These are phyloP conservation scores for Nycticorax nycticorax DNA, from an alignment of 2,113 vertebrate genomes.

Conservation along the genomic window DNA sequence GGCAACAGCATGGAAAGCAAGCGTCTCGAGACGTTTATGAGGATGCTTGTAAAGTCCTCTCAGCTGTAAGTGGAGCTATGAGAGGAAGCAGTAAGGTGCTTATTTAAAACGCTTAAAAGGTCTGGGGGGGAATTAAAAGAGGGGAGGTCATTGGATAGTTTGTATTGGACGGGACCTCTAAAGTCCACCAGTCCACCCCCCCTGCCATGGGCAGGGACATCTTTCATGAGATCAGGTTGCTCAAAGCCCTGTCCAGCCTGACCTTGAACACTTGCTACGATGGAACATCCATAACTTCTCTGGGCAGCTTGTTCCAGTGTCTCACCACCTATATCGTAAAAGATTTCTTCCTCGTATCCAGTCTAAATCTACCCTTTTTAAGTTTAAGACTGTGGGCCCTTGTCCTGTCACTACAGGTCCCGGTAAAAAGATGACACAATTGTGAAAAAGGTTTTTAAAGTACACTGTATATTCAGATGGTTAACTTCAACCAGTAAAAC, in stretches of 20 bases:
- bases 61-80: neutral
- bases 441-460: neutral
- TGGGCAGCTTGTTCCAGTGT: neutral
- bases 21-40: neutral
- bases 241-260: rapidly evolving
- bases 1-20: neutral
- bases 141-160: neutral
- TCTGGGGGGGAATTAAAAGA: neutral
- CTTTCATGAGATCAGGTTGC: neutral
- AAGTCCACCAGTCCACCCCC: neutral
- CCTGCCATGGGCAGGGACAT: neutral
- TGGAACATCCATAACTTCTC: neutral
- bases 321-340: neutral
- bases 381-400: neutral
- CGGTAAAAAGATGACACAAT: neutral
- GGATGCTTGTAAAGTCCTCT: neutral
- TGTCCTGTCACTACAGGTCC: neutral
- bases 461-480: neutral
- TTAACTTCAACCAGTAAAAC: neutral
- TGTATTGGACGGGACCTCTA: neutral
- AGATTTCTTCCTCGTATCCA: neutral
- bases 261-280: neutral
- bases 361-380: neutral
- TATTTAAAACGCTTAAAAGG: neutral
- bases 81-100: neutral